These are phyloP conservation scores for Melanotaenia nigrans DNA, from an alignment of 2,797 vertebrate species.

Conservation along the genomic window DNA sequence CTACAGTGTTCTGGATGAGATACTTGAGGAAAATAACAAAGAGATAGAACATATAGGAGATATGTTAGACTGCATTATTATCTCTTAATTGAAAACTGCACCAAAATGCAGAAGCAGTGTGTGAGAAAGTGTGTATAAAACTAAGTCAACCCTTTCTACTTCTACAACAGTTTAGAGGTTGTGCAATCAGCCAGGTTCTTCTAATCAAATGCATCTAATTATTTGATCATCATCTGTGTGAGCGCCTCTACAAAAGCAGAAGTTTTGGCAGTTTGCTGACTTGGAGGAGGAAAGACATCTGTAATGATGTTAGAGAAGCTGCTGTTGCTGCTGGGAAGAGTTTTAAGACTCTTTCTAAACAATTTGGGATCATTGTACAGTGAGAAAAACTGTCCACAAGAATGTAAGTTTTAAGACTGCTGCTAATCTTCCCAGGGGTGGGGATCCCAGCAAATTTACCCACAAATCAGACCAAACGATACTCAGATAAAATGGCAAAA, in stretches of 20 bases:
- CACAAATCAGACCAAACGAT: too few species aligned
- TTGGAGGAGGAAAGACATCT: not conserved
- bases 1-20: slow-evolving; percentile 22
- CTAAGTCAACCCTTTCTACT: not conserved
- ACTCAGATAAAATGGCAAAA: too few species aligned
- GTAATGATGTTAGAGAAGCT: not conserved
- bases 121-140: not conserved
- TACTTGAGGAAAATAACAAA: slow-evolving; percentile 30
- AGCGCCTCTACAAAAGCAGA: not conserved
- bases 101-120: not conserved
- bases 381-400: too few species aligned
- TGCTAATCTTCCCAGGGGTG: not conserved
- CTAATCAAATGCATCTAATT: not conserved
- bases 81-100: not conserved
- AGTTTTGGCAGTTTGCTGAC: not conserved
- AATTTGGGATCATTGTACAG: too few species aligned
- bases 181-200: not conserved
- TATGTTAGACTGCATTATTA: not conserved
- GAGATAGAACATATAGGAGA: not conserved
- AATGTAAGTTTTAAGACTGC: too few species aligned
- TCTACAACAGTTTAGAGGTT: not conserved
- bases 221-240: not conserved
- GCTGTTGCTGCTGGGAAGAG: not conserved
- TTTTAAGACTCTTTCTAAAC: too few species aligned
- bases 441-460: not conserved